These are phyloP conservation scores for Pseudois nayaur DNA, from an alignment of 2,113 vertebrate species.

Conservation along the genomic window DNA sequence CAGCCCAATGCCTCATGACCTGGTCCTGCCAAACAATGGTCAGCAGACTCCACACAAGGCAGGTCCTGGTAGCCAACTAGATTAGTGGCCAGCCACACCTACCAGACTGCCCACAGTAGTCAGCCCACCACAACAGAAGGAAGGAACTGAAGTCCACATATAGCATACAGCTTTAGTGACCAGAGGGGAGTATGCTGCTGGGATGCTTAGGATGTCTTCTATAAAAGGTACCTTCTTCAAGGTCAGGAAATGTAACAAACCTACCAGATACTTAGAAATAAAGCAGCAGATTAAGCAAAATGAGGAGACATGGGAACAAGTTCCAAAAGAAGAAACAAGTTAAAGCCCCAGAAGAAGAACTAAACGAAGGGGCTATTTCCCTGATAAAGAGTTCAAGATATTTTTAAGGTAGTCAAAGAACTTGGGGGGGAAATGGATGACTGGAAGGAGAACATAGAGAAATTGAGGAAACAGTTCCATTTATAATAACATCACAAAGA, in stretches of 20 bases:
- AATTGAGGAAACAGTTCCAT: neutral
- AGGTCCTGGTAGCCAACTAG: neutral
- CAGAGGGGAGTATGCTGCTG: neutral
- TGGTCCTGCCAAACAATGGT: neutral
- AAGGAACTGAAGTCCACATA: neutral
- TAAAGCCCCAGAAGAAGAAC: neutral
- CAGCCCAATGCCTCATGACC: neutral
- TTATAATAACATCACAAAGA: neutral
- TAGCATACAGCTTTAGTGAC: neutral
- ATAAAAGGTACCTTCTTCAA: neutral
- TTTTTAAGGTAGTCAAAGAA: neutral
- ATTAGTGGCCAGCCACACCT: neutral
- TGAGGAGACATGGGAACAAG: neutral
- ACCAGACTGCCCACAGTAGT: neutral
- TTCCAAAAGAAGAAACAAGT: neutral
- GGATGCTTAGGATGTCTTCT: neutral
- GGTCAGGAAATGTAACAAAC: neutral
- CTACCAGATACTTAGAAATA: neutral
- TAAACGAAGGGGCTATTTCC: neutral
- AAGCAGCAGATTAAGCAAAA: neutral
- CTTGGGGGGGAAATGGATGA: neutral
- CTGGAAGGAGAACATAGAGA: neutral
- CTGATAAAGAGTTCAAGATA: neutral
- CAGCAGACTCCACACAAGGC: neutral
- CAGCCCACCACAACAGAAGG: neutral